Base-by-base conservation (phyloP, 2,797 vertebrate genomes). In the Simalia tracyae region DNA sequence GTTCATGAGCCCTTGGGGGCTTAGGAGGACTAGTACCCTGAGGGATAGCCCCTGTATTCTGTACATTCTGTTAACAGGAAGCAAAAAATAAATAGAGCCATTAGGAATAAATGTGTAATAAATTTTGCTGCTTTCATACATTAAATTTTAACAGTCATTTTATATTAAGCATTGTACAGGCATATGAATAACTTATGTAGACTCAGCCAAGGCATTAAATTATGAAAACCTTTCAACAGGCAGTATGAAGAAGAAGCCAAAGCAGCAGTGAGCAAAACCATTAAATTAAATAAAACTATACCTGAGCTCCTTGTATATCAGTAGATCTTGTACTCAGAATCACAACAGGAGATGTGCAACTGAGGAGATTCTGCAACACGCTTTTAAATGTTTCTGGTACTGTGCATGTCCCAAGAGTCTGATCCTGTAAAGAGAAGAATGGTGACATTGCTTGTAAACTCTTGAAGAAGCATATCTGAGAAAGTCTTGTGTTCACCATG, bases 1-100 rank as follows among this genome's bases (percentile, higher is more conserved):
- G 98, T 46, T 99, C 98, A 0, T 99, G 99, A 90, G 98, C 99
- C 0, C 99, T 97, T 0, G 99, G 99, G 19, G 99, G 99, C 95
- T 99, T 99, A 0, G 99, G 99, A 0, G 99, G 99, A 36, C 98
- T 99, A 59, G 97, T 88, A 89, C 97, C 96, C 96, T 97, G 97
- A 86, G 96, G 93, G 66, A 97, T 72, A 19, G 94, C 54, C 4
- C 95, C 92, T 31, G 94, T 90, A 93, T 87, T 97, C 91, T 96
- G 97, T 1, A 96, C 94, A 81, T 95, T 98, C 99, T 99, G 96
- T 90, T 91, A 90, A 95, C 84, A 85, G 84, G 88, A 92, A 94
- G 54, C 89, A 95, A 89, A 81, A 81, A 89, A 87, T 54, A 94
- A 42, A 91, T 84, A 92, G 36, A 28, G 85, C 63, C 91, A 1